Conservation (phyloP, 2,888 invertebrate species). For the Heliothis peltigera region DNA sequence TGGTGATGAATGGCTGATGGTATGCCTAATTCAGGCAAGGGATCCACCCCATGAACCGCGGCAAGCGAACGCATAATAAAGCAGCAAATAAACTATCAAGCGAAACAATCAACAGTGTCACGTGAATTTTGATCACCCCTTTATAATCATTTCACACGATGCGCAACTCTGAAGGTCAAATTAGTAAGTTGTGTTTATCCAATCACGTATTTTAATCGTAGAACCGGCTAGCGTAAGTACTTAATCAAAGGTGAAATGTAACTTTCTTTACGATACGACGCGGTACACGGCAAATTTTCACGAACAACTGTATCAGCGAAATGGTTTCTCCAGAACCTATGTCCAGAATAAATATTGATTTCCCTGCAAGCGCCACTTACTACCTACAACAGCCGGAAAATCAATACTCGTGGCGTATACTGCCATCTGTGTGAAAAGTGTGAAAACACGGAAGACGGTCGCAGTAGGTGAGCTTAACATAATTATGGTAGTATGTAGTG, state of each 20-base stretch:
- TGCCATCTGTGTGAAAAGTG: conserved; percentile 76
- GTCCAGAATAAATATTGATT: conserved; percentile 84
- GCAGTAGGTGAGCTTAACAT: conserved; percentile 1
- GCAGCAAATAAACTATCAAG: conserved; percentile 86
- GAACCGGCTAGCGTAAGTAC: conserved; percentile 25
- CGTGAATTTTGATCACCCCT: conserved; percentile 81
- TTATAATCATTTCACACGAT: conserved; percentile 75
- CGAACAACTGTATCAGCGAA: conserved; percentile 66
- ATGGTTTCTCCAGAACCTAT: conserved; percentile 74
- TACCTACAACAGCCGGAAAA: conserved; percentile 70
- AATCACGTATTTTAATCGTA: conserved; percentile 37
- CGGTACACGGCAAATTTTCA: conserved; percentile 58
- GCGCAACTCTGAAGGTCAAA: conserved; percentile 62
- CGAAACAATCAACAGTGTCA: conserved; percentile 78
- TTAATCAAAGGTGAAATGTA: conserved; percentile 33
- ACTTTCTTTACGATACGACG: conserved; percentile 19
- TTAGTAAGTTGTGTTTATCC: conserved; percentile 32
- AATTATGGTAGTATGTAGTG: not conserved
- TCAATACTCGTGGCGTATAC: conserved; percentile 79
- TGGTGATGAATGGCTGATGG: conserved; percentile 78
- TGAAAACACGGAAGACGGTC: conserved; percentile 4
- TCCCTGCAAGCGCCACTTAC: conserved; percentile 64
- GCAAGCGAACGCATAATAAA: conserved; percentile 88
- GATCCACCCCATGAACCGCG: conserved; percentile 84
- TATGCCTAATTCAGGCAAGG: conserved; percentile 83